Evolutionary conservation across 2,113 vertebrate genomes (phyloP).

Genomic region (Petrocephalus microphthalmus): DNA sequence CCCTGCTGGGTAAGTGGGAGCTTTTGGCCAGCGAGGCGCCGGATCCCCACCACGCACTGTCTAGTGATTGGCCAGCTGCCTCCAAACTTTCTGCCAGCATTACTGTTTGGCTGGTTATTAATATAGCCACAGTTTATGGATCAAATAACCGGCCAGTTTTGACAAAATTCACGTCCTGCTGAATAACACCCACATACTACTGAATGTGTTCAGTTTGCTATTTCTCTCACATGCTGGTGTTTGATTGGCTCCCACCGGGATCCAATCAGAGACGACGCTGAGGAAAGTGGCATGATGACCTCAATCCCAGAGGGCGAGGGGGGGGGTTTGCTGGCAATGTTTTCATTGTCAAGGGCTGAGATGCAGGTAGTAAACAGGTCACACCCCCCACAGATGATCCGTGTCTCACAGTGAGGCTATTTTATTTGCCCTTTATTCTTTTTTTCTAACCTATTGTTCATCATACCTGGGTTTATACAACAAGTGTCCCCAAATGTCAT

Average conservation of each 20-base stretch:
- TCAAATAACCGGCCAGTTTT: not conserved
- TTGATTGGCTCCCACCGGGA: not conserved
- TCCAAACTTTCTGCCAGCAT: not conserved
- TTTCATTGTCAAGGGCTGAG: not conserved
- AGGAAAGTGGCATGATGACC: not conserved
- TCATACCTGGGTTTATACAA: not conserved
- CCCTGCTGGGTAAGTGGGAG: conserved; percentile 73
- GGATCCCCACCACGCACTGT: not conserved
- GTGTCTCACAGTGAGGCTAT: not conserved
- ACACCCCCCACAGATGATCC: not conserved
- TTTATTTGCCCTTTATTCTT: not conserved
- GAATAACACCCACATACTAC: not conserved
- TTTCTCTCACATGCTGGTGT: not conserved
- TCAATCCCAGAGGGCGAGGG: not conserved
- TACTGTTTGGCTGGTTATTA: not conserved
- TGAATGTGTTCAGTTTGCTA: not conserved
- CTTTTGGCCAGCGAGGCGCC: not conserved
- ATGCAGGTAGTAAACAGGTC: not conserved
- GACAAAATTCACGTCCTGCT: not conserved
- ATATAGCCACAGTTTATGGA: not conserved
- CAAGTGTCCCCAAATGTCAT: not conserved
- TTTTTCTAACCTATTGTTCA: not conserved
- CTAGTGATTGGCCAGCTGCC: not conserved
- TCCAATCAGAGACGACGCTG: not conserved
- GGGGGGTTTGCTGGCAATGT: not conserved